Evolutionary conservation across 2,113 vertebrate species (phyloP).

Genomic region (Taxidea taxus): DNA sequence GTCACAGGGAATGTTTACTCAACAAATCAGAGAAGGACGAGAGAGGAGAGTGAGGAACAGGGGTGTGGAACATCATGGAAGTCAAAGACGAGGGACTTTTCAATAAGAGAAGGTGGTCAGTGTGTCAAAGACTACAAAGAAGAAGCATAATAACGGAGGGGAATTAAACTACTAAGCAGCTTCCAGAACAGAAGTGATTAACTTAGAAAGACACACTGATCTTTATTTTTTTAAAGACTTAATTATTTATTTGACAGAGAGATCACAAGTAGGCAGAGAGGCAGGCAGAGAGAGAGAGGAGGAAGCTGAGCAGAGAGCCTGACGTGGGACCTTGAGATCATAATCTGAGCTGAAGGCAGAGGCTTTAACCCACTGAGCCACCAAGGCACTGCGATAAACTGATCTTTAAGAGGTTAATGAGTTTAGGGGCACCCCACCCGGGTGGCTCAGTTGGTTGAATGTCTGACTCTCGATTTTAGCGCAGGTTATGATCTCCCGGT

Average conservation of each 20-base stretch:
- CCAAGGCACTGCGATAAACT: neutral
- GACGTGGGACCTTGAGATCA: too few relatives aligned
- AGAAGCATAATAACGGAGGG: neutral
- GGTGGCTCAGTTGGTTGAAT: neutral
- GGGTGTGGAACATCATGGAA: rapidly evolving
- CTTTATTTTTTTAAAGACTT: neutral
- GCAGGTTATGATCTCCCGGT: neutral
- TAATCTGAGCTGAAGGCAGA: too few relatives aligned
- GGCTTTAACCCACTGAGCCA: too few relatives aligned
- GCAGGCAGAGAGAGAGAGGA: too few relatives aligned
- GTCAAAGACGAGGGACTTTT: neutral
- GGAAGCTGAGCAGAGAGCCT: too few relatives aligned
- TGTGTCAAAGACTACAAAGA: neutral
- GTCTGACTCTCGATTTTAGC: neutral
- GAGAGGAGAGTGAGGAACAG: neutral
- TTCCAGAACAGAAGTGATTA: neutral
- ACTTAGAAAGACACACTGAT: neutral
- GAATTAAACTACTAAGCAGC: neutral
- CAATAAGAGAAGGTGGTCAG: neutral
- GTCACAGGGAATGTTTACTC: neutral
- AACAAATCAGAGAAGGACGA: neutral
- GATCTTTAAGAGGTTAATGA: neutral
- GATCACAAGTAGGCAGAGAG: too few relatives aligned
- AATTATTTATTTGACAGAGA: too few relatives aligned
- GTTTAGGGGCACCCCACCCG: neutral